Percentiles rank a stretch among this genome's conserved stretches.
phyloP scores from a whole-genome alignment of 2,888 invertebrate species.

The Drosophila differens region DNA sequence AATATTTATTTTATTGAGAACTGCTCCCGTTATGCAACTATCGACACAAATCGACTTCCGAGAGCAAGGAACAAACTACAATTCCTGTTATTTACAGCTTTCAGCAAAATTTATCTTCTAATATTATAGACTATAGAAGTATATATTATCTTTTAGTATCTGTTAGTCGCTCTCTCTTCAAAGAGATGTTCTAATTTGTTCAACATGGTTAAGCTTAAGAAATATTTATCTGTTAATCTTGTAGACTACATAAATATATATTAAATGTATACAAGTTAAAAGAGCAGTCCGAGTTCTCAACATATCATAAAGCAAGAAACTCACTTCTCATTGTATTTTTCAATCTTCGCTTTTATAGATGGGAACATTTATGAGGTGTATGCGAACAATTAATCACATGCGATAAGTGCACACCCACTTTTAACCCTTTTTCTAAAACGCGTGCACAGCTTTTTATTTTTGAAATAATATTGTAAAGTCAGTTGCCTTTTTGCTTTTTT shows the following conservation, averaged over 20 bases:
- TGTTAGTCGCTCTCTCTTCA: not conserved
- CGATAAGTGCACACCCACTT: slow-evolving; percentile 59
- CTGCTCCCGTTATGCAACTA: not conserved
- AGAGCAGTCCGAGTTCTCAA: not conserved
- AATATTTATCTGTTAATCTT: not conserved
- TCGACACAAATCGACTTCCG: not conserved
- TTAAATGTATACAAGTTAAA: not conserved
- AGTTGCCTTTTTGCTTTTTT: slow-evolving; percentile 2
- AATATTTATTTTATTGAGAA: not conserved
- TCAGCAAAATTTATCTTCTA: too few species aligned
- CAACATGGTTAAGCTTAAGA: not conserved
- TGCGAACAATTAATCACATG: slow-evolving; percentile 47
- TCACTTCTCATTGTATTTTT: not conserved
- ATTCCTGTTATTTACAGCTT: too few species aligned
- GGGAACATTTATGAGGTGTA: slow-evolving; percentile 10
- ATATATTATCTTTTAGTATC: rapidly evolving
- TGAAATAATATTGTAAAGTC: slow-evolving; percentile 51
- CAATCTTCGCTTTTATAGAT: not conserved
- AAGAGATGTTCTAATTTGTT: too few species aligned
- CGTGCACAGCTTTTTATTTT: slow-evolving; percentile 9
- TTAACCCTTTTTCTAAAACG: slow-evolving; percentile 53
- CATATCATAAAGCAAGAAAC: not conserved
- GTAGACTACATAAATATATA: not conserved
- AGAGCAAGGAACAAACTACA: too few species aligned
- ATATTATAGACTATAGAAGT: not conserved